These are phyloP conservation scores for Caranx melampygus DNA, from an alignment of 2,113 vertebrate species.

Conservation along the genomic window DNA sequence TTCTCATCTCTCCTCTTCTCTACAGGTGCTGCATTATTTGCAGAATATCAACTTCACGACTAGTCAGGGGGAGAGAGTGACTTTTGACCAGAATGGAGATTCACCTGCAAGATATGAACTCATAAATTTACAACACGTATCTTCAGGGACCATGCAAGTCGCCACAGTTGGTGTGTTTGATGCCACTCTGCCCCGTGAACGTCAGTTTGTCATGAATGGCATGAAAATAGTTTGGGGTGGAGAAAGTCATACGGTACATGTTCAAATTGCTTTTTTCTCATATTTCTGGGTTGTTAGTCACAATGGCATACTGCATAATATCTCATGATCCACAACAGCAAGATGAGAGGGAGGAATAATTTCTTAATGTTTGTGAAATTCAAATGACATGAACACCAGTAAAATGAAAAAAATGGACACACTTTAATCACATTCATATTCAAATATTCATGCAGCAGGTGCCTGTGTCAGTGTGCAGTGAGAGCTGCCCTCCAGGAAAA, in stretches of 20 bases:
- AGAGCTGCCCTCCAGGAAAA: slow-evolving; percentile 59
- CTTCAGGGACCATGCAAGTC: slow-evolving; percentile 26
- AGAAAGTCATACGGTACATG: slow-evolving; percentile 52
- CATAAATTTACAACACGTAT: slow-evolving; percentile 49
- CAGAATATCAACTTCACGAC: slow-evolving; percentile 65
- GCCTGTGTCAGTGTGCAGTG: slow-evolving; percentile 65
- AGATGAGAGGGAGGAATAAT: background rate
- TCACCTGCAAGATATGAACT: slow-evolving; percentile 53
- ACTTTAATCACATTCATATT: background rate
- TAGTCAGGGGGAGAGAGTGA: slow-evolving; percentile 44
- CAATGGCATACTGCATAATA: slow-evolving; percentile 37
- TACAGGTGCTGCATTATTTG: slow-evolving; percentile 66
- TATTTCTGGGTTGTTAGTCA: slow-evolving; percentile 45
- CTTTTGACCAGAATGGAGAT: slow-evolving; percentile 66
- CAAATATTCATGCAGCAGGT: slow-evolving; percentile 54
- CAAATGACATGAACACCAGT: background rate
- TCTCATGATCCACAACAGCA: background rate
- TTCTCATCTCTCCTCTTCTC: background rate
- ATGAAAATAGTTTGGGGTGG: slow-evolving; percentile 59
- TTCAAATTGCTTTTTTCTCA: slow-evolving; percentile 27
- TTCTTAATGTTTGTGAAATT: background rate
- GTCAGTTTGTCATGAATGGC: slow-evolving; percentile 53
- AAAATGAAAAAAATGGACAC: background rate
- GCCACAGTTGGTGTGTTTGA: slow-evolving; percentile 51
- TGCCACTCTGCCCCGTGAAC: slow-evolving; percentile 28